Conservation (phyloP, 2,888 invertebrate species). For the Nemurella pictetii region DNA sequence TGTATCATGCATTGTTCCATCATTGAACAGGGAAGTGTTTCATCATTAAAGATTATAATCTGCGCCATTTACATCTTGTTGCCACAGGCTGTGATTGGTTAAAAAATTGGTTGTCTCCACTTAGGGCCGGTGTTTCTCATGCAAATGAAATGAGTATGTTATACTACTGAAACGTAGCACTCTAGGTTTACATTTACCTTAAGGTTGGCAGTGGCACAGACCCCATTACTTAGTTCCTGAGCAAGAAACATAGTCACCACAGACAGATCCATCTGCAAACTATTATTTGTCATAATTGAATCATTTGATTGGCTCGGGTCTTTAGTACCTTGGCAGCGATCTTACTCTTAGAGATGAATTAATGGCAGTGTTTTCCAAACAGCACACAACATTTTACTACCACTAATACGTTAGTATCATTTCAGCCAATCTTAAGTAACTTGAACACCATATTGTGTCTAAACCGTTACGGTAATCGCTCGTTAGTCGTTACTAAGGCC, state of each 20-base stretch:
- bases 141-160: too few species aligned
- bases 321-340: background rate
- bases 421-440: background rate
- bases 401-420: background rate
- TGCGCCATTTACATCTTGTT: too few species aligned
- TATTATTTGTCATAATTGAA: background rate
- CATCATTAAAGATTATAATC: too few species aligned
- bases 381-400: background rate
- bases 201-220: constrained; percentile 18
- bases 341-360: background rate
- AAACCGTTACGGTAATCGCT: constrained; percentile 7
- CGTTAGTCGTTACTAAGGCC: constrained; percentile 39
- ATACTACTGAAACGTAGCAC: background rate
- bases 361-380: constrained; percentile 17
- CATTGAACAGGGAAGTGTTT: too few species aligned
- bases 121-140: too few species aligned
- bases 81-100: too few species aligned
- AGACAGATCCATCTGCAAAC: constrained; percentile 6
- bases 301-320: constrained; percentile 38
- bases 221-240: constrained; percentile 40
- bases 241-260: constrained; percentile 35
- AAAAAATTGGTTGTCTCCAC: too few species aligned
- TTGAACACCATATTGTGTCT: background rate
- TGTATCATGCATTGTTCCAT: too few species aligned
- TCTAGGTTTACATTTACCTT: background rate